These are phyloP conservation scores for Drosophila ironensis DNA, from an alignment of 1,140 invertebrate species.

Conservation along the genomic window DNA sequence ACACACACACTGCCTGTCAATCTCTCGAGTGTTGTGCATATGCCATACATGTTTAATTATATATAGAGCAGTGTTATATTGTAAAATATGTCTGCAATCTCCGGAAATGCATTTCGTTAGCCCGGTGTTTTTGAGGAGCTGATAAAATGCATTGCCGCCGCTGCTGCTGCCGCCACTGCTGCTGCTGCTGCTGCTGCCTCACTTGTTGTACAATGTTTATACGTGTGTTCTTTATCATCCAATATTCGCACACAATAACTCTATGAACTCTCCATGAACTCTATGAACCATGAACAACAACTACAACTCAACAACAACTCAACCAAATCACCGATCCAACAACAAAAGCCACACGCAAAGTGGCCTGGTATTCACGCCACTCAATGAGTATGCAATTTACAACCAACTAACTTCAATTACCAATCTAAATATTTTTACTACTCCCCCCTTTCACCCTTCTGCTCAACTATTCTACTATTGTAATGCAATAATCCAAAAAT, in stretches of 20 bases:
- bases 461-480: constrained; percentile 22
- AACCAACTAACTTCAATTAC: constrained; percentile 55
- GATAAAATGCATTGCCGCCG: constrained; percentile 19
- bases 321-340: constrained; percentile 33
- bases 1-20: constrained; percentile 18
- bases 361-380: constrained; percentile 81
- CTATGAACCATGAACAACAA: constrained; percentile 11
- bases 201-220: constrained; percentile 45
- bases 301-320: constrained; percentile 44
- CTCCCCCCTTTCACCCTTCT: neutral
- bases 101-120: constrained; percentile 27
- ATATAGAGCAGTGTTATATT: neutral
- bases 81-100: constrained; percentile 21
- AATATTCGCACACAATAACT: constrained; percentile 45
- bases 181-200: constrained; percentile 10
- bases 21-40: constrained; percentile 7
- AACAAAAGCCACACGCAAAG: constrained; percentile 73
- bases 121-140: neutral
- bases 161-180: neutral
- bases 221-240: constrained; percentile 40
- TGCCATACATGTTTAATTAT: neutral
- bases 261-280: constrained; percentile 6
- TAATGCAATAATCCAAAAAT: constrained; percentile 29
- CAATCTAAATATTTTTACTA: constrained; percentile 43
- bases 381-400: constrained; percentile 81